A percentile compares a stretch with the other conserved stretches of the same genome.
Conservation (phyloP, 2,113 vertebrate species). For the Eolophus roseicapilla region DNA sequence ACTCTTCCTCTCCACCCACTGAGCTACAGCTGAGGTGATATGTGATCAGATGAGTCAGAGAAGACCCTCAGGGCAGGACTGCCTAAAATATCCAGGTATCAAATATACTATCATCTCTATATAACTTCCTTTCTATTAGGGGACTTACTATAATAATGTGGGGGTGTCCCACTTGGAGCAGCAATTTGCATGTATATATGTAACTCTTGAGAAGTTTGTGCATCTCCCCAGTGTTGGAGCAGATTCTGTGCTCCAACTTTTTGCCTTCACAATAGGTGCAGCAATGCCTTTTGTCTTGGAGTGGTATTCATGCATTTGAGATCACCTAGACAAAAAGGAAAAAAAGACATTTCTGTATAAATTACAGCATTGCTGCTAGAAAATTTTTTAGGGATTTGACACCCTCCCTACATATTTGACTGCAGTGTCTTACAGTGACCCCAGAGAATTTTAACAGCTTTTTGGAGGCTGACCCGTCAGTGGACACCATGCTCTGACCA, state of each 20-base stretch:
- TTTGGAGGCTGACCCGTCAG: not conserved
- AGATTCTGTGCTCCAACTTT: not conserved
- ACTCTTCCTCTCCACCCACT: conserved; percentile 21
- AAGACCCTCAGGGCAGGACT: not conserved
- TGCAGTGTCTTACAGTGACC: not conserved
- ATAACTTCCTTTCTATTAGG: not conserved
- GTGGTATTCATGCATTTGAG: not conserved
- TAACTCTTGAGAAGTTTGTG: not conserved
- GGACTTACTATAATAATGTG: not conserved
- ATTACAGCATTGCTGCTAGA: not conserved
- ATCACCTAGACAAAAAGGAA: not conserved
- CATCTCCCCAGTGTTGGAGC: not conserved
- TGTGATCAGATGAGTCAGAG: conserved; percentile 1
- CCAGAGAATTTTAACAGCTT: not conserved
- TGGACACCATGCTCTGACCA: not conserved
- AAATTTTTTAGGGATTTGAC: not conserved
- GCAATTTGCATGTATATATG: not conserved
- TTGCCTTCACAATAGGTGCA: not conserved
- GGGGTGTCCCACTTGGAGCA: not conserved
- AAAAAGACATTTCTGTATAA: not conserved
- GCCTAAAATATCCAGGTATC: not conserved
- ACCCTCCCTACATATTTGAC: not conserved
- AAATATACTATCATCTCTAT: not conserved
- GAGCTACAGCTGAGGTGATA: not conserved
- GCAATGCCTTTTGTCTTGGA: not conserved